phyloP scores from a whole-genome alignment of 2,888 invertebrate species.

The Lottia gigantea region DNA sequence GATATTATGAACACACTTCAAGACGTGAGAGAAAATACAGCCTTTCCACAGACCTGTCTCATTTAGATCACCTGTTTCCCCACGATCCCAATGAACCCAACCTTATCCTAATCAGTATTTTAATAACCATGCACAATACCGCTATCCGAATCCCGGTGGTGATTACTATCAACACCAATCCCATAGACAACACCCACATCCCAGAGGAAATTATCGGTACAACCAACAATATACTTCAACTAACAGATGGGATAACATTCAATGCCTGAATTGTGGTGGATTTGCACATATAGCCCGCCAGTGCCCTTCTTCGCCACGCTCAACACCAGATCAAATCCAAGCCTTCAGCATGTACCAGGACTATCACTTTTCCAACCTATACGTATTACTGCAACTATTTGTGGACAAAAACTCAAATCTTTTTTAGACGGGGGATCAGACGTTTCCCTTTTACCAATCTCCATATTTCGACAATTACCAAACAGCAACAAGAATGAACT shows the following conservation, averaged over 20 bases:
- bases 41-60: not conserved
- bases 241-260: not conserved
- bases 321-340: not conserved
- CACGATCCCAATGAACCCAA: not conserved
- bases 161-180: not conserved
- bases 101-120: not conserved
- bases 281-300: not conserved
- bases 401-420: not conserved
- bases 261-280: not conserved
- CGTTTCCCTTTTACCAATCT: no score
- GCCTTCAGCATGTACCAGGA: no score
- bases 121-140: not conserved
- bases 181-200: not conserved
- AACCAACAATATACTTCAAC: not conserved
- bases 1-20: not conserved
- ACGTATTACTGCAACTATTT: not conserved
- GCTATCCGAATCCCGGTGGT: not conserved
- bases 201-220: not conserved
- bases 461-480: no score
- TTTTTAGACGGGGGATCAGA: not conserved
- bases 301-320: not conserved
- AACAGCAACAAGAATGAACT: no score
- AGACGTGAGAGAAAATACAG: not conserved
- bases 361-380: not conserved
- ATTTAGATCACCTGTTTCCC: no score